Conservation (phyloP, 2,113 vertebrate species). For the Diphyllodes magnificus region DNA sequence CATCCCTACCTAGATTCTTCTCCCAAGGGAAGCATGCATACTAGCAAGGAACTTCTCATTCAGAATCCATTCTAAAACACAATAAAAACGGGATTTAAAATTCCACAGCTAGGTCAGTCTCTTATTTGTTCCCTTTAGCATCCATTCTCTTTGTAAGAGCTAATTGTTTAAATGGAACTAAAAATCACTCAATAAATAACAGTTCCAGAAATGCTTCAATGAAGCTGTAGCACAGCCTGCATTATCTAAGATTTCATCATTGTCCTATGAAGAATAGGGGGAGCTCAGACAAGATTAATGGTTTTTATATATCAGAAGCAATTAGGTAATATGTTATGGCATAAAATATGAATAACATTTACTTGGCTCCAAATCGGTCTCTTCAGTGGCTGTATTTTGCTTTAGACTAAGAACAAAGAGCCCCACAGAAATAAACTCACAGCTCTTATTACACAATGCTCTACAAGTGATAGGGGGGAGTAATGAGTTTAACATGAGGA, state of each 20-base stretch:
- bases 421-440: neutral
- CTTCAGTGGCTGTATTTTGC: neutral
- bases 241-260: conserved; percentile 6
- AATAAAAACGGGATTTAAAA: neutral
- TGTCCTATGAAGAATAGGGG: neutral
- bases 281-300: neutral
- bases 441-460: neutral
- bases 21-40: neutral
- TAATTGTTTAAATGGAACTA: neutral
- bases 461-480: neutral
- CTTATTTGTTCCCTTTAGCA: neutral
- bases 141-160: neutral
- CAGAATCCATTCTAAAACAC: neutral
- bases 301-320: neutral
- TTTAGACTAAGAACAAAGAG: neutral
- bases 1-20: neutral
- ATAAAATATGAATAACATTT: conserved; percentile 27
- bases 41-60: neutral
- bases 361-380: neutral
- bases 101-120: neutral
- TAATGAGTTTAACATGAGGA: neutral
- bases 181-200: neutral
- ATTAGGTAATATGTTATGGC: neutral
- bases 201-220: neutral
- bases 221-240: neutral